Conservation (phyloP, 2,888 invertebrate species). For the Autographa gamma region DNA sequence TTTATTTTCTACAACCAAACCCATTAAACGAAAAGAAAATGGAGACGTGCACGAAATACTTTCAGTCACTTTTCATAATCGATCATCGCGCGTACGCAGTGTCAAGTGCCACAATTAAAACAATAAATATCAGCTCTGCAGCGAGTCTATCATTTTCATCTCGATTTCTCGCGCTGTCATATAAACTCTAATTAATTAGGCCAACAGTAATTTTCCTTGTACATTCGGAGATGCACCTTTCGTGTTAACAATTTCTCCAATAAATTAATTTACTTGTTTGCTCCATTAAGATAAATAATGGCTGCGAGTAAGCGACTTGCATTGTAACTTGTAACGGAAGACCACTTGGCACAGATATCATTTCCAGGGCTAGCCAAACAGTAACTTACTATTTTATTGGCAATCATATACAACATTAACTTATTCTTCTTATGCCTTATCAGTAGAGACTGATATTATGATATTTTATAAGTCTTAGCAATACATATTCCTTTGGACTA, state of each 20-base stretch:
- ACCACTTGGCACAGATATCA: conserved; percentile 51
- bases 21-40: neutral
- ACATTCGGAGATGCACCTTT: conserved; percentile 36
- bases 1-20: too few species aligned
- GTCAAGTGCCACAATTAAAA: conserved; percentile 1
- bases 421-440: neutral
- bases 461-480: too few species aligned
- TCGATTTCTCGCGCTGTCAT: conserved; percentile 44
- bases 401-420: neutral
- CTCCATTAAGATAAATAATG: conserved; percentile 53
- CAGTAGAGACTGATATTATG: too few species aligned
- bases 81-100: conserved; percentile 4
- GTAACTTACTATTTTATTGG: neutral
- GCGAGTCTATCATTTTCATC: conserved; percentile 15
- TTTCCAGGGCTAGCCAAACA: conserved; percentile 49
- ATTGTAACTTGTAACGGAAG: conserved; percentile 62
- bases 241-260: conserved; percentile 54
- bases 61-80: neutral
- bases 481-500: too few species aligned
- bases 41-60: neutral
- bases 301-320: conserved; percentile 39
- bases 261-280: conserved; percentile 49
- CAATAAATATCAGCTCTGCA: neutral
- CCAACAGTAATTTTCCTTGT: conserved; percentile 33
- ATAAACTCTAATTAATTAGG: conserved; percentile 42